These are phyloP conservation scores for Crotalus tigris DNA, from an alignment of 2,113 vertebrate genomes.

Conservation along the genomic window DNA sequence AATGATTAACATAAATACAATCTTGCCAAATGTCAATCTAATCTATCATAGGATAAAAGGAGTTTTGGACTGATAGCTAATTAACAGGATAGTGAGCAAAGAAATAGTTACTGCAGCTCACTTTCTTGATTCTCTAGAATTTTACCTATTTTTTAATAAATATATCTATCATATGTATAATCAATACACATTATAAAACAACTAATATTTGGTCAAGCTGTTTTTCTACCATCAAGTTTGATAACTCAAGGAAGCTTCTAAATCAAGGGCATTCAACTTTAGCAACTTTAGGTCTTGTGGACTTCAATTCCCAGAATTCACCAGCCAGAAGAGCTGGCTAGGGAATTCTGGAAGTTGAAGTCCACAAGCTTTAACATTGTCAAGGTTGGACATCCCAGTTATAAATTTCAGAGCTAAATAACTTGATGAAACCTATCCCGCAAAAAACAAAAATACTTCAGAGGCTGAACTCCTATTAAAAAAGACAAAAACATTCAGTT, in stretches of 20 bases:
- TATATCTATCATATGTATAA: neutral
- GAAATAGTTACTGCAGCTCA: neutral
- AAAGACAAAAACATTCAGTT: neutral
- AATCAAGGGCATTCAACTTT: neutral
- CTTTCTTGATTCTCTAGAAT: neutral
- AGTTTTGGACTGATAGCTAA: neutral
- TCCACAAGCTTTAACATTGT: neutral
- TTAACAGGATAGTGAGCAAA: neutral
- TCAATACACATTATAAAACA: neutral
- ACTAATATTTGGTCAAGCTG: neutral
- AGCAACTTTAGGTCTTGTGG: neutral
- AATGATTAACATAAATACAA: neutral
- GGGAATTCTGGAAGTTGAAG: neutral
- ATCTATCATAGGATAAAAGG: neutral
- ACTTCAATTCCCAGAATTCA: neutral
- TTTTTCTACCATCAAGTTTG: neutral
- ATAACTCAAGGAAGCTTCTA: neutral
- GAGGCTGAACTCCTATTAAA: neutral
- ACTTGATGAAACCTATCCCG: neutral
- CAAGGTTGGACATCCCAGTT: neutral
- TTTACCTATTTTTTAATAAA: neutral
- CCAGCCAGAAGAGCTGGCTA: neutral
- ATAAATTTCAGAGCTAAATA: neutral
- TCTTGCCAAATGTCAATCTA: neutral
- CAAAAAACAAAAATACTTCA: neutral